phyloP scores from a whole-genome alignment of 2,888 invertebrate species.

The Ennomos fuscantarius region DNA sequence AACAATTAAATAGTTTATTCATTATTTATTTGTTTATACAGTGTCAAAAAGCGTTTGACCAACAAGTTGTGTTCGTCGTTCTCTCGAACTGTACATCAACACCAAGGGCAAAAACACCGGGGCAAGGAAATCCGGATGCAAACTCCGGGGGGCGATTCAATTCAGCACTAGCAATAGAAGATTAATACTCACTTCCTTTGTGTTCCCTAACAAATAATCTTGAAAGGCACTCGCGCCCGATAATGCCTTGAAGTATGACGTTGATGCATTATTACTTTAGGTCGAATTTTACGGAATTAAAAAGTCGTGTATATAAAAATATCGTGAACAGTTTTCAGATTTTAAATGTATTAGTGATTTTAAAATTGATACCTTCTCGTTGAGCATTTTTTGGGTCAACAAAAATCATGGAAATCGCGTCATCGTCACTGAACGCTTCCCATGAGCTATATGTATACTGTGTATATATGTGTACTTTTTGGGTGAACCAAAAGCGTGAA shows the following conservation, averaged over 20 bases:
- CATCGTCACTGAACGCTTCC: too few relatives aligned
- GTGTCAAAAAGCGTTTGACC: neutral
- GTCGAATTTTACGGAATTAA: conserved; percentile 13
- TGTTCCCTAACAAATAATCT: conserved; percentile 62
- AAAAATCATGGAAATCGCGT: too few relatives aligned
- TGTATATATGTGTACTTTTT: too few relatives aligned
- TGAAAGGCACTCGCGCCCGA: conserved; percentile 48
- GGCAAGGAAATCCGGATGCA: conserved; percentile 72
- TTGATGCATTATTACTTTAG: conserved; percentile 68
- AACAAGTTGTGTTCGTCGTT: neutral
- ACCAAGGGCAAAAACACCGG: conserved; percentile 54
- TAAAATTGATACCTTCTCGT: too few relatives aligned
- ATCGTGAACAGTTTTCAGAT: too few relatives aligned
- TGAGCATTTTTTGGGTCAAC: too few relatives aligned
- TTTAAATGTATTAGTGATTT: too few relatives aligned
- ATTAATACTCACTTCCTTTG: conserved; percentile 80
- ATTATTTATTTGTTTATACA: too few relatives aligned
- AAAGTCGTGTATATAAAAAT: neutral
- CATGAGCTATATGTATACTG: too few relatives aligned
- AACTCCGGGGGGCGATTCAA: conserved; percentile 69
- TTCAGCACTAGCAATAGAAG: conserved; percentile 61
- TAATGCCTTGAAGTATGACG: conserved; percentile 54
- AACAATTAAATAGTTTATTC: too few relatives aligned
- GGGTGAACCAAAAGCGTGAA: too few relatives aligned
- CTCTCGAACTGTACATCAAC: conserved; percentile 38